Base-by-base conservation (phyloP, 2,797 vertebrate species). In the Fistularia commersonii region DNA sequence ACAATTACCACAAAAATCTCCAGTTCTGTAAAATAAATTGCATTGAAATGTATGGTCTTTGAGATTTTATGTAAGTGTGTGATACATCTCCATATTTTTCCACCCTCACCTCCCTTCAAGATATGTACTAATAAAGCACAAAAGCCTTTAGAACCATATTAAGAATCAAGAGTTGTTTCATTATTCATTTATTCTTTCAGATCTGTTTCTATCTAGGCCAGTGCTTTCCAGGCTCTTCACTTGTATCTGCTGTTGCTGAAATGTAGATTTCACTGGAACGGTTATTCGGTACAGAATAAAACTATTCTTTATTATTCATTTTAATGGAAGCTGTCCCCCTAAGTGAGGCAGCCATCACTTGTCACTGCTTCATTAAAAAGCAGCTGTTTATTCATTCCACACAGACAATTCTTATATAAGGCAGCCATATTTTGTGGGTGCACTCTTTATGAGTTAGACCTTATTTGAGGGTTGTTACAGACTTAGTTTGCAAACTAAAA, bases 121-220 rank as follows among this genome's bases (percentile, higher is more conserved):
- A 14, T 39, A 38, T 63, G 50, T 43, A 61, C 60, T 46, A 66
- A 71, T 78, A 59, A 82, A 67, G 64, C 57, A 71, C 65, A 72
- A 76, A 79, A 67, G 51, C 48, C 56, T 72, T 74, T 42, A 45
- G 57, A 79, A 48, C 36, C 12, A 53, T 73, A 77, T 72, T 68
- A 66, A 65, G 64, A 75, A 81, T 57, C 53, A 63, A 53, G 49
- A 61, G 60, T 74, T 57, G 51, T 77, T 85, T 74, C 64, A 74
- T 82, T 83, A 87, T 87, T 84, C 72, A 87, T 84, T 64, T 76
- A 87, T 85, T 87, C 85, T 77, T 80, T 87, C 77, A 81, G 81
- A 85, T 82, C 58, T 69, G 53, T 71, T 75, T 65, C 58, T 81
- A 85, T 84, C 69, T 87, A 84, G 83, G 85, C 74, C 83, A 85